A percentile compares a stretch with the other conserved stretches of the same genome.
Evolutionary conservation across 2,888 invertebrate genomes (phyloP).

Genomic region (Tetragnatha montana): DNA sequence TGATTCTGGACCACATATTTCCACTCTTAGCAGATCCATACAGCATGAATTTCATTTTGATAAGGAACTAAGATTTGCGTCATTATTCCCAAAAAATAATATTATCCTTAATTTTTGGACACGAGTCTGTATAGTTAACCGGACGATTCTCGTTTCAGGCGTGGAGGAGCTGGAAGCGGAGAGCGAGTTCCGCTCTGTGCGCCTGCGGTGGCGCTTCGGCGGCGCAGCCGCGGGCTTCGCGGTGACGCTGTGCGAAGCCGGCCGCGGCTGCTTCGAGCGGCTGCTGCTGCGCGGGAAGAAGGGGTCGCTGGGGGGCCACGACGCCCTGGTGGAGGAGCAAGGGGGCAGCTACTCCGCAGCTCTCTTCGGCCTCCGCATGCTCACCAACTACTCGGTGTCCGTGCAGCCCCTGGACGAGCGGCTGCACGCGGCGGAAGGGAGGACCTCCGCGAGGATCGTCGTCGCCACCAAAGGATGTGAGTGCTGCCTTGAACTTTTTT

Average conservation of each 20-base stretch:
- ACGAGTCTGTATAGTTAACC: no score
- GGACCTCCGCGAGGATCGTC: conserved; percentile 32
- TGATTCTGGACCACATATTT: no score
- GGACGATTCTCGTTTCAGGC: no score
- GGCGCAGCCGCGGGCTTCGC: conserved; percentile 32
- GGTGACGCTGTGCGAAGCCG: conserved; percentile 59
- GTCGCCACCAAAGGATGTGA: conserved; percentile 66
- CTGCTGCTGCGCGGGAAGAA: conserved; percentile 52
- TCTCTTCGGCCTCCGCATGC: conserved; percentile 62
- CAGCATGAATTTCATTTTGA: no score
- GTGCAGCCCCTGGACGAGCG: conserved; percentile 58
- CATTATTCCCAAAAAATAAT: no score
- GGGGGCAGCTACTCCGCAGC: conserved; percentile 48
- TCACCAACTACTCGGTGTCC: conserved; percentile 63
- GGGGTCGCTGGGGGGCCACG: conserved; percentile 33
- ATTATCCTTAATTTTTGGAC: no score
- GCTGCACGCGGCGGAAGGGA: neutral
- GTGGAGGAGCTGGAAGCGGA: conserved; percentile 52
- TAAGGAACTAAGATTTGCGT: no score
- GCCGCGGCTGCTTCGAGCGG: conserved; percentile 57
- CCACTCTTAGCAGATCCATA: no score
- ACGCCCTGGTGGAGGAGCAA: conserved; percentile 25
- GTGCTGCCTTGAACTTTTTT: neutral
- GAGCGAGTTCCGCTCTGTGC: conserved; percentile 62
- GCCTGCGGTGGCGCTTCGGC: conserved; percentile 58